Base-by-base conservation (phyloP, 2,797 vertebrate genomes). In the Netta rufina region DNA sequence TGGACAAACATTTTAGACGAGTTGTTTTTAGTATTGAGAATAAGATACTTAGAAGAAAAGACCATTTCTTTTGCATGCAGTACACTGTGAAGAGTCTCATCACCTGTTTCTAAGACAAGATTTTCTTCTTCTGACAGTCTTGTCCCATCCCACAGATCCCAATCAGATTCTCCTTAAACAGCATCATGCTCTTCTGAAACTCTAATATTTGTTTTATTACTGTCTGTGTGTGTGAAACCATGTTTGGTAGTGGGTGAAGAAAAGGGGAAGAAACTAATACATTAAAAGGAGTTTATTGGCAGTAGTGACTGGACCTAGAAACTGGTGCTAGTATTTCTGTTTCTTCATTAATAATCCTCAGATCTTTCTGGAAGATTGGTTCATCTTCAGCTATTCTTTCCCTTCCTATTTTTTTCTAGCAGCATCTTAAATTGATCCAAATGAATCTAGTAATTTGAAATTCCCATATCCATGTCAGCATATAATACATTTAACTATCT, bases 221-320 rank as follows among this genome's bases (percentile, higher is more conserved):
- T 33, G 11, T 53, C 8, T 58, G 8, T 2, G 0, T 61, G 1
- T 74, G 3, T 80, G 47, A 49, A 80, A 49, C 6, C 14, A 11
- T 39, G 14, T 65, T 39, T 65, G 22, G 41, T 28, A 67, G 36
- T 20, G 12, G 14, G 24, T 33, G n/a, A 71, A 47, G 32, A 38
- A 78, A 43, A 13, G 6, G 1, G 7, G 32, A 14, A 58, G 9
- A 60, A 72, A 41, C 28, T 0, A 0, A 20, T 73, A 0, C 45
- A 30, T 80, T 87, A 32, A n/a, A 75, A 81, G 11, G 11, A 57
- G 10, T 81, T 90, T 73, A 11, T 56, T 13, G 33, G 6, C n/a
- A 65, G 4, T 32, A 30, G 15, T 90, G 36, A 38, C 12, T 18
- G 73, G 30, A 43, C 33, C 49, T 79, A 70, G 82, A 89, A 75